Evolutionary conservation across 1,140 invertebrate genomes (phyloP).

Genomic region (Drosophila truncata): DNA sequence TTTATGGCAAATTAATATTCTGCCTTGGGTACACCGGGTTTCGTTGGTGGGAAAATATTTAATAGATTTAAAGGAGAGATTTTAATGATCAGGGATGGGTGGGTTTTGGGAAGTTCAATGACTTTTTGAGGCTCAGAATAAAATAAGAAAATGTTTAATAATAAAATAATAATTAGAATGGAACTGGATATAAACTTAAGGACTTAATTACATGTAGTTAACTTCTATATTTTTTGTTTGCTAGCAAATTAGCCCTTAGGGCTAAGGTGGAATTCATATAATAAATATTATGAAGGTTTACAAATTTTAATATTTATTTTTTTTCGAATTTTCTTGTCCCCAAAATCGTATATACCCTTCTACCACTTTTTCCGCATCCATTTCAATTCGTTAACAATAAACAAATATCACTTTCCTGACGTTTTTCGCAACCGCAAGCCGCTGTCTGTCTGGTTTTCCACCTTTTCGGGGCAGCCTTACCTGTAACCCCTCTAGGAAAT

Average conservation of each 20-base stretch:
- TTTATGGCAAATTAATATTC: slow-evolving; percentile 30
- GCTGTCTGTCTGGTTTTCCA: slow-evolving; percentile 45
- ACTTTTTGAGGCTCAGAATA: background rate
- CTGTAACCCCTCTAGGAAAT: background rate
- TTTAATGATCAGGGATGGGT: background rate
- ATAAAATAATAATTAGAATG: background rate
- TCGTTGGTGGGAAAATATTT: slow-evolving; percentile 11
- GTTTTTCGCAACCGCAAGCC: slow-evolving; percentile 59
- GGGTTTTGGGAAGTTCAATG: background rate
- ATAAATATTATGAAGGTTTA: too few species aligned
- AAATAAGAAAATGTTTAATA: background rate
- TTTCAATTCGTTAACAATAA: slow-evolving; percentile 62
- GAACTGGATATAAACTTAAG: too few species aligned
- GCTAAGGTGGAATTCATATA: too few species aligned
- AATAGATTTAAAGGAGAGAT: slow-evolving; percentile 1
- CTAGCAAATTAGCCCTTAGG: too few species aligned
- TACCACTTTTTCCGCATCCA: slow-evolving; percentile 7
- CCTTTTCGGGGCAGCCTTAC: slow-evolving; percentile 26
- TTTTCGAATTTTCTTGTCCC: background rate
- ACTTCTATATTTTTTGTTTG: too few species aligned
- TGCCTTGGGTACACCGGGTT: background rate
- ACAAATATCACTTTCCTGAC: slow-evolving; percentile 66
- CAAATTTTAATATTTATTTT: too few species aligned
- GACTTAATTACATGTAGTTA: too few species aligned
- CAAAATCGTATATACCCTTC: background rate